These are phyloP conservation scores for Crotalus helleri DNA, from an alignment of 2,113 vertebrate species.

Conservation along the genomic window DNA sequence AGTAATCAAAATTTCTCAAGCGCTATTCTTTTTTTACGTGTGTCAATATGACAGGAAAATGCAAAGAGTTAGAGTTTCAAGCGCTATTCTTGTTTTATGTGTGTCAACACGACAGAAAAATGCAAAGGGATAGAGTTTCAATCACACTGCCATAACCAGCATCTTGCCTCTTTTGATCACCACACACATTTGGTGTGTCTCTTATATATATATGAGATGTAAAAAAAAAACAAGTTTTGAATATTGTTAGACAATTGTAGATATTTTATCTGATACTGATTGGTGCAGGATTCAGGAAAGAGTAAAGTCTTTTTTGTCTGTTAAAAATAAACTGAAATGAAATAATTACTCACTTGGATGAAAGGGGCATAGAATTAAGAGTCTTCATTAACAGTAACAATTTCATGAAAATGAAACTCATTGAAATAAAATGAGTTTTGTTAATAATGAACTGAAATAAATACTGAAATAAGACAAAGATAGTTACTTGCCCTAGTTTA, in stretches of 20 bases:
- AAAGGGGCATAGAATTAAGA: background rate
- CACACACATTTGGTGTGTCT: background rate
- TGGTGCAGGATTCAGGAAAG: background rate
- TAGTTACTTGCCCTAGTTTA: background rate
- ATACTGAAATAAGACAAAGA: background rate
- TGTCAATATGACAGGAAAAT: background rate
- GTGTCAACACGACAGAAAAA: background rate
- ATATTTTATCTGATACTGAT: background rate
- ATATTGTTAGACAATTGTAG: background rate
- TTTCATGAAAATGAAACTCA: background rate
- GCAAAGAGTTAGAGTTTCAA: background rate
- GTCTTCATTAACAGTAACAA: background rate
- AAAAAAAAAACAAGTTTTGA: background rate
- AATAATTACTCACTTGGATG: background rate
- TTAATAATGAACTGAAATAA: background rate
- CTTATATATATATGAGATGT: background rate
- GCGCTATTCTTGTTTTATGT: background rate
- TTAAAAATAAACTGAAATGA: background rate
- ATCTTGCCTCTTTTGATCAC: background rate
- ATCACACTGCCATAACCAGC: background rate
- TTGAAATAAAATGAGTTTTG: background rate
- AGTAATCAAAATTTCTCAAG: background rate
- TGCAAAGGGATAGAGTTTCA: background rate
- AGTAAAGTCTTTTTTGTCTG: background rate
- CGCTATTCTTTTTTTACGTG: background rate